These are phyloP conservation scores for Criorhina ranunculi DNA, from an alignment of 2,888 invertebrate genomes.

Conservation along the genomic window DNA sequence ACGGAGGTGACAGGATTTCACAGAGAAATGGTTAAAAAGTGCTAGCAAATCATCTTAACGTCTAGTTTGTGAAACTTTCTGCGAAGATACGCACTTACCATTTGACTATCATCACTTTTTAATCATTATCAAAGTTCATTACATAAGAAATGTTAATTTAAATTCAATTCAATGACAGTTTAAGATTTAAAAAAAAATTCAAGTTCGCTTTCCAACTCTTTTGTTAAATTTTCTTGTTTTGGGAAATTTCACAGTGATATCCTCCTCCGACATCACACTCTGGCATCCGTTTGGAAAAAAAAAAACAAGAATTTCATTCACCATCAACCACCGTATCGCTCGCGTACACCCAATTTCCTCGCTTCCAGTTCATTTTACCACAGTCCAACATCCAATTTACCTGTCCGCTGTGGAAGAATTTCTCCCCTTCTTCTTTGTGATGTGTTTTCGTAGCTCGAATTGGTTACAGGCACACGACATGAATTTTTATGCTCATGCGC, in stretches of 20 bases:
- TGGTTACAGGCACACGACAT: background rate
- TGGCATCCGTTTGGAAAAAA: background rate
- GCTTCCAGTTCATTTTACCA: background rate
- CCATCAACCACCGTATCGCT: background rate
- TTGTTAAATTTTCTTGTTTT: constrained; percentile 8
- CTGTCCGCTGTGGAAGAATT: constrained; percentile 4
- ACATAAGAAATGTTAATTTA: too few relatives aligned
- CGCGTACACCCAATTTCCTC: constrained; percentile 1
- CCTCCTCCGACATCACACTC: background rate
- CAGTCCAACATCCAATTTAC: background rate
- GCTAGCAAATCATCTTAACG: too few relatives aligned
- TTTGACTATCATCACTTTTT: too few relatives aligned
- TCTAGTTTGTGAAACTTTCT: too few relatives aligned
- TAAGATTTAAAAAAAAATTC: background rate
- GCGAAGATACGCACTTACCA: too few relatives aligned
- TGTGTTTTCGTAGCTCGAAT: constrained; percentile 23
- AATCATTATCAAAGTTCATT: too few relatives aligned
- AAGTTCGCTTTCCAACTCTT: constrained; percentile 43
- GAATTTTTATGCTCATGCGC: too few relatives aligned
- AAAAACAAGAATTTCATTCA: constrained; percentile 20
- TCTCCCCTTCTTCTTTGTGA: constrained; percentile 23
- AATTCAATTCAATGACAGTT: too few relatives aligned
- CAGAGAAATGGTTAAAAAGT: too few relatives aligned
- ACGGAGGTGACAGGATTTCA: too few relatives aligned
- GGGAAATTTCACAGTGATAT: background rate